Evolutionary conservation across 2,888 invertebrate genomes (phyloP).

Genomic region (Hypena proboscidalis): DNA sequence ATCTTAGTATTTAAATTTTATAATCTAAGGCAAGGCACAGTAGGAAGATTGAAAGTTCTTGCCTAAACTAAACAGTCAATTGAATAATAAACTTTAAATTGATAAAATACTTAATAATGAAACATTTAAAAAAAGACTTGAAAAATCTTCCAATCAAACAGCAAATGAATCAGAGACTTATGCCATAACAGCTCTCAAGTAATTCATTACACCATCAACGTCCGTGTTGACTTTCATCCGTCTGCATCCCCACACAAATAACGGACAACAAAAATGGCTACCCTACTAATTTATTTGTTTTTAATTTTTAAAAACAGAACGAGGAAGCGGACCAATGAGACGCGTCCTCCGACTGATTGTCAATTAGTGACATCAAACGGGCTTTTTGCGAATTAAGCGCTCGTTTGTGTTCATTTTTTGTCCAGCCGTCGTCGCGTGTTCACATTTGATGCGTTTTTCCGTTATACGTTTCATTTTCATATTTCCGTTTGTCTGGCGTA

Average conservation of each 20-base stretch:
- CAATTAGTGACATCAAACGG: constrained; percentile 86
- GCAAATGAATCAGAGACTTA: too few relatives aligned
- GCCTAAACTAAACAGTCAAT: too few relatives aligned
- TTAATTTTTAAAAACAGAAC: constrained; percentile 83
- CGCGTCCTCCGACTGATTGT: constrained; percentile 83
- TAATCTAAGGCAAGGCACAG: too few relatives aligned
- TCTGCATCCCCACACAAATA: constrained; percentile 35
- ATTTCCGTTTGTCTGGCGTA: constrained; percentile 81
- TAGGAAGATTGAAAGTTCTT: too few relatives aligned
- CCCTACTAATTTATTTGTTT: constrained; percentile 79
- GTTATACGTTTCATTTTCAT: constrained; percentile 82
- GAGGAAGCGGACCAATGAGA: constrained; percentile 79
- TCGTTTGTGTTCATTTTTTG: constrained; percentile 82
- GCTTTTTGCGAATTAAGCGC: constrained; percentile 85
- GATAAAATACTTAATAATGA: too few relatives aligned
- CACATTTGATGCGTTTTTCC: constrained; percentile 80
- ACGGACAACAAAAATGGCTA: constrained; percentile 61
- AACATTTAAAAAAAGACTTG: too few relatives aligned
- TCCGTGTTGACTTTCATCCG: constrained; percentile 3
- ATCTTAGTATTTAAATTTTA: too few relatives aligned
- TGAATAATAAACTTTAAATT: too few relatives aligned
- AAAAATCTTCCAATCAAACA: background rate
- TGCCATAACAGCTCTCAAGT: background rate
- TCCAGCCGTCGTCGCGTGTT: constrained; percentile 66
- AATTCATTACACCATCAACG: constrained; percentile 6